These are phyloP conservation scores for Mohoua ochrocephala DNA, from an alignment of 2,113 vertebrate genomes.

Conservation along the genomic window DNA sequence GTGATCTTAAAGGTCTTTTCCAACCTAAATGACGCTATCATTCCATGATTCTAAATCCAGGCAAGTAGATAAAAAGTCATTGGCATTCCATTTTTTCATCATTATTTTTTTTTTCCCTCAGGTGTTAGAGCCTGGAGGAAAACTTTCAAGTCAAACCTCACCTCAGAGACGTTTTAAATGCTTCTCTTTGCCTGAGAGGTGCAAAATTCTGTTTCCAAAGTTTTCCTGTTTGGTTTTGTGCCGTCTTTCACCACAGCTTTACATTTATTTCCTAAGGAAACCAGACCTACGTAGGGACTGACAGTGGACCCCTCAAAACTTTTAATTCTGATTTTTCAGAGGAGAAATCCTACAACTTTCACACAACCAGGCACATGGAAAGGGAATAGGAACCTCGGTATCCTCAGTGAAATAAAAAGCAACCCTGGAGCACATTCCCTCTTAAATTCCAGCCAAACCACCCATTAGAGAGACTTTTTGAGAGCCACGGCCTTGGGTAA, in stretches of 20 bases:
- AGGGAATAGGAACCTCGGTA: background rate
- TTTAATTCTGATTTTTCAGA: background rate
- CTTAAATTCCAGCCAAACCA: background rate
- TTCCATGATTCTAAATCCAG: background rate
- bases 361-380: background rate
- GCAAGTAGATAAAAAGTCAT: background rate
- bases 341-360: background rate
- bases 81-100: background rate
- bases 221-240: background rate
- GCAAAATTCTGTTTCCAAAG: background rate
- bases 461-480: background rate
- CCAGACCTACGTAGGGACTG: accelerated
- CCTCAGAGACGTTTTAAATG: background rate
- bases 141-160: background rate
- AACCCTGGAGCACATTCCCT: background rate
- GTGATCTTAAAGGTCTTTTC: background rate
- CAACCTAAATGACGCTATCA: background rate
- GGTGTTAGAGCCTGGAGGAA: background rate
- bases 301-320: background rate
- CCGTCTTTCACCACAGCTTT: background rate
- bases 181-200: background rate
- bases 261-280: background rate
- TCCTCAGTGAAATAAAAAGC: background rate
- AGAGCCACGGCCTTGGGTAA: background rate
- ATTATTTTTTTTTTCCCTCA: background rate